Percentiles rank a stretch among this genome's conserved stretches.
phyloP scores from a whole-genome alignment of 2,888 invertebrate species.

The Chaetoderma sp. region DNA sequence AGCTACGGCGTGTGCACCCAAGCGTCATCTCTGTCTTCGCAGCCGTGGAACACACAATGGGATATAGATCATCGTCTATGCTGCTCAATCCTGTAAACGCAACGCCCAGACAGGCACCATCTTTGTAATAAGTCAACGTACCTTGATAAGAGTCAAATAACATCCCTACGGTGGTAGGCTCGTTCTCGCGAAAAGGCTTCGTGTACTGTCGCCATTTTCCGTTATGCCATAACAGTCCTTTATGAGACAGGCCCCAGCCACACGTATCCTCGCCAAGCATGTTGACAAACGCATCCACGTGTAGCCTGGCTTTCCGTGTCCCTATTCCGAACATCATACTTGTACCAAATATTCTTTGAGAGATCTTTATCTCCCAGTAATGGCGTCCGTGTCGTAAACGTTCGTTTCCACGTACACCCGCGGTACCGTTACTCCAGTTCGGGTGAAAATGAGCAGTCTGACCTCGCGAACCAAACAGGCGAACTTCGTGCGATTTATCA shows the following conservation, averaged over 20 bases:
- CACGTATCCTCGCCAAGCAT: conserved; percentile 79
- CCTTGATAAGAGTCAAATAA: conserved; percentile 77
- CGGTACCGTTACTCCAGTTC: conserved; percentile 82
- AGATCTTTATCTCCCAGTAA: conserved; percentile 78
- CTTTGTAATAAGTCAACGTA: conserved; percentile 80
- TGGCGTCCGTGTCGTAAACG: conserved; percentile 75
- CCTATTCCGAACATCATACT: conserved; percentile 83
- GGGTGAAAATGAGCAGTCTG: conserved; percentile 80
- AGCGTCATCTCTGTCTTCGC: conserved; percentile 82
- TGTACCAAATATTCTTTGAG: conserved; percentile 79
- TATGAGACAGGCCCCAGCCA: conserved; percentile 82
- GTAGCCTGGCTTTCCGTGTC: conserved; percentile 74
- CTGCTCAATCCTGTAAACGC: conserved; percentile 77
- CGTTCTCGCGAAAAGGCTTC: conserved; percentile 79
- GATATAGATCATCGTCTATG: conserved; percentile 76
- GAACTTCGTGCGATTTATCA: conserved; percentile 73
- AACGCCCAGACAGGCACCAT: conserved; percentile 78
- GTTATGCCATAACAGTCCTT: conserved; percentile 79
- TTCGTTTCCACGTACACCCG: conserved; percentile 78
- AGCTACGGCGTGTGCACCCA: conserved; percentile 75
- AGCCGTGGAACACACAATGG: conserved; percentile 80
- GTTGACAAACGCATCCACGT: conserved; percentile 79
- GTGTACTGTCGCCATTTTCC: conserved; percentile 77
- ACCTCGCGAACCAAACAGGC: conserved; percentile 70
- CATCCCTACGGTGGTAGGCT: conserved; percentile 78